These are phyloP conservation scores for Sebastes itinus DNA, from an alignment of 2,797 vertebrate genomes.

Conservation along the genomic window DNA sequence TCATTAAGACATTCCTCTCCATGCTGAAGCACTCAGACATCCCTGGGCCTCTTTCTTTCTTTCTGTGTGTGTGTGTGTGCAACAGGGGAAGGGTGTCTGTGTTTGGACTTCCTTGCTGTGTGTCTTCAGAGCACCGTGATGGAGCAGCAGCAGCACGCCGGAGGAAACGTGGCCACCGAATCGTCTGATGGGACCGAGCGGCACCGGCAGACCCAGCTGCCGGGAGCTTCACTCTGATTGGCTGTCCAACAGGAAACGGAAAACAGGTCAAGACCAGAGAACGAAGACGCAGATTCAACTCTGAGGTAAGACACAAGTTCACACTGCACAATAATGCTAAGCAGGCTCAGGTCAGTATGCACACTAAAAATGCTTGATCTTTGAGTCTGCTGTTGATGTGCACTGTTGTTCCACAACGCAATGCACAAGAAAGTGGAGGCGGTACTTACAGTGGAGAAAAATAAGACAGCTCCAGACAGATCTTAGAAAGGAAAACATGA, in stretches of 20 bases:
- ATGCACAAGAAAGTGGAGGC: neutral
- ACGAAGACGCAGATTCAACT: neutral
- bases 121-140: neutral
- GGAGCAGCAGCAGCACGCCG: neutral
- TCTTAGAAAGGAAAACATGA: neutral
- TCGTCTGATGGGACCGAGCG: neutral
- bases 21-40: neutral
- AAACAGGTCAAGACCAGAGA: neutral
- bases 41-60: constrained; percentile 16
- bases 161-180: neutral
- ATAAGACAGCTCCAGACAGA: neutral
- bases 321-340: neutral
- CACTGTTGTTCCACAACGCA: neutral
- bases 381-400: neutral
- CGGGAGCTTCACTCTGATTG: constrained; percentile 38
- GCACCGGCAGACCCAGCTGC: neutral
- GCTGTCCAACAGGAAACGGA: neutral
- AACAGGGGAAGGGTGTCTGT: constrained; percentile 25
- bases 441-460: neutral
- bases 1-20: constrained; percentile 52
- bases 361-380: neutral
- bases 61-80: constrained; percentile 3
- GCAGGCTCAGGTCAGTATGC: neutral
- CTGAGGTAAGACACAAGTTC: constrained; percentile 15
- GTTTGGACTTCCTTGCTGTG: neutral